These are phyloP conservation scores for Copsychus sechellarum DNA, from an alignment of 2,113 vertebrate genomes.

Conservation along the genomic window DNA sequence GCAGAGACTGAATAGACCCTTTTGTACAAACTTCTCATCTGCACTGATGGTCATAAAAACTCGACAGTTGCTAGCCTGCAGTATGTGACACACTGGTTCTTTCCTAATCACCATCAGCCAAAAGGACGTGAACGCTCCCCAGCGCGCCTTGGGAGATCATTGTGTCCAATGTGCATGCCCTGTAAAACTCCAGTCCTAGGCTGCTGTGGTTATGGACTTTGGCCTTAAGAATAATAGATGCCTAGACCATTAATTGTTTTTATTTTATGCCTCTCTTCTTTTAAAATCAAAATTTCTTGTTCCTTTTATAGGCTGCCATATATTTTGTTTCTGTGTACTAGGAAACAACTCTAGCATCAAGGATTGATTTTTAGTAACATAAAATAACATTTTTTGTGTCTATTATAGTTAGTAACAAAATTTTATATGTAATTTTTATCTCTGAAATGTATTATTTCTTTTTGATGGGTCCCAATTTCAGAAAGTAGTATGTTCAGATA, in stretches of 20 bases:
- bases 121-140: not conserved
- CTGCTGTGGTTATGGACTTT: slow-evolving; percentile 47
- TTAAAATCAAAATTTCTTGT: slow-evolving; percentile 65
- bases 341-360: slow-evolving; percentile 41
- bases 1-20: slow-evolving; percentile 40
- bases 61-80: slow-evolving; percentile 59
- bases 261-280: slow-evolving; percentile 60
- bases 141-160: slow-evolving; percentile 46
- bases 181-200: slow-evolving; percentile 47
- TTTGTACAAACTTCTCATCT: slow-evolving; percentile 60
- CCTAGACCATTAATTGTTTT: slow-evolving; percentile 54
- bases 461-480: slow-evolving; percentile 42
- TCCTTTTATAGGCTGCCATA: slow-evolving; percentile 46
- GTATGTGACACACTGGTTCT: slow-evolving; percentile 50
- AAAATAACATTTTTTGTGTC: slow-evolving; percentile 49
- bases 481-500: slow-evolving; percentile 9
- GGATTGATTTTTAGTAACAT: slow-evolving; percentile 53
- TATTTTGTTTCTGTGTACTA: slow-evolving; percentile 66
- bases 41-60: slow-evolving; percentile 51
- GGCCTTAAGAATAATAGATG: slow-evolving; percentile 56
- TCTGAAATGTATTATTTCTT: slow-evolving; percentile 54
- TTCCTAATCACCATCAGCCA: slow-evolving; percentile 35
- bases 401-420: slow-evolving; percentile 44
- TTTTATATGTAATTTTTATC: slow-evolving; percentile 38
- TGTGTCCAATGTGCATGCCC: slow-evolving; percentile 57